A percentile compares a stretch with the other conserved stretches of the same genome.
Evolutionary conservation across 2,113 vertebrate genomes (phyloP).

Genomic region (Pristiophorus japonicus): DNA sequence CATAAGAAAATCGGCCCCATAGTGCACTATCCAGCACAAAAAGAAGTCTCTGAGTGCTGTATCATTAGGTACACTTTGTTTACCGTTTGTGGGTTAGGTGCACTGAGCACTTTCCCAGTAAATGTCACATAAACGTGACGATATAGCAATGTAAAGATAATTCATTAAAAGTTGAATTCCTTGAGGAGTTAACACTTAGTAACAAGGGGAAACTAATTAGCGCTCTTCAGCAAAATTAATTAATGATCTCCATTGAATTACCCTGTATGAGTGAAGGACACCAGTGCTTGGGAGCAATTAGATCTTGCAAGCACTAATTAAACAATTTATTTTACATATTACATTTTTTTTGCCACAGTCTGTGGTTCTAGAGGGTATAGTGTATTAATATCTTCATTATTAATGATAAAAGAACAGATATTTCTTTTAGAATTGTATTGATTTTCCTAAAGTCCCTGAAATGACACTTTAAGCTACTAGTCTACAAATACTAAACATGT

Average conservation of each 20-base stretch:
- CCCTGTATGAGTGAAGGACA: slow-evolving; percentile 10
- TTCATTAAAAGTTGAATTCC: slow-evolving; percentile 18
- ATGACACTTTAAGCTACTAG: neutral
- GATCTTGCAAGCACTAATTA: slow-evolving; percentile 4
- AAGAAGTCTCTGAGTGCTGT: neutral
- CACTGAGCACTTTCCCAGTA: neutral
- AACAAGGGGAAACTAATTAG: slow-evolving; percentile 29
- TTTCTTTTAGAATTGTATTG: neutral
- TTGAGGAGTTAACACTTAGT: neutral
- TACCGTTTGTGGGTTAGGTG: neutral
- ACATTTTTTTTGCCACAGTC: slow-evolving; percentile 11
- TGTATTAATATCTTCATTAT: neutral
- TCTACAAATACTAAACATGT: neutral
- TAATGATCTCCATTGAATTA: slow-evolving; percentile 30
- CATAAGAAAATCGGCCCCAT: neutral
- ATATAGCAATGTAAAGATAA: slow-evolving; percentile 28
- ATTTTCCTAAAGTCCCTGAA: neutral
- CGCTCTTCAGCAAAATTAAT: slow-evolving; percentile 24
- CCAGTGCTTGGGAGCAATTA: neutral
- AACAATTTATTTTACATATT: slow-evolving; percentile 28
- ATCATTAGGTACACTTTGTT: neutral
- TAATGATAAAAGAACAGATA: neutral
- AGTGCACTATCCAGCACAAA: neutral
- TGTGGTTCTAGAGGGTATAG: neutral
- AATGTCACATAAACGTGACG: slow-evolving; percentile 6